Evolutionary conservation across 2,113 vertebrate genomes (phyloP).

Genomic region (Amazona guildingii): DNA sequence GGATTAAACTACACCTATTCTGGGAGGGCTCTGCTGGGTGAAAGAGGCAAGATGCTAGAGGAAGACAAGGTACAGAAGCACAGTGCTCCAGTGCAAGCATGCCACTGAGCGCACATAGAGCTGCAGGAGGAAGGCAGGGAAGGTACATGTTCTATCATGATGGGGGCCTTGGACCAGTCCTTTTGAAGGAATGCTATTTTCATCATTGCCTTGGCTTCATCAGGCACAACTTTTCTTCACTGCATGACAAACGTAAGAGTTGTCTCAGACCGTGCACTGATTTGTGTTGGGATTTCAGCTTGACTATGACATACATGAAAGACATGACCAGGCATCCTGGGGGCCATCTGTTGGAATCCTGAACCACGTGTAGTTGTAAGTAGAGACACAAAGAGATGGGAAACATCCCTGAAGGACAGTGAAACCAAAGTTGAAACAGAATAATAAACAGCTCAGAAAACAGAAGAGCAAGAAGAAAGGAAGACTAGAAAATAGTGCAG

Average conservation of each 20-base stretch:
- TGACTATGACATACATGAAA: background rate
- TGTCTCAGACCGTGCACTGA: background rate
- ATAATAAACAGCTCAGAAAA: background rate
- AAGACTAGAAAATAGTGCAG: background rate
- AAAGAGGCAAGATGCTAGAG: background rate
- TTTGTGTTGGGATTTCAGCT: background rate
- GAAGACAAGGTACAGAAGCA: background rate
- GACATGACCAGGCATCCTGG: background rate
- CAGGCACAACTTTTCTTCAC: background rate
- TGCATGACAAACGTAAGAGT: background rate
- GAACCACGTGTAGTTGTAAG: background rate
- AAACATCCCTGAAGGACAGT: background rate
- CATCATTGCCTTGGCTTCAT: background rate
- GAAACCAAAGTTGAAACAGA: background rate
- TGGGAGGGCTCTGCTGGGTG: background rate
- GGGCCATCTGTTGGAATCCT: background rate
- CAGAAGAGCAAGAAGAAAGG: background rate
- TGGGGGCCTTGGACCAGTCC: background rate
- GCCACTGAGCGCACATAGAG: background rate
- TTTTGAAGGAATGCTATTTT: background rate
- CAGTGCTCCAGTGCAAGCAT: background rate
- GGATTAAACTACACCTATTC: background rate
- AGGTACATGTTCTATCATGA: fast-evolving
- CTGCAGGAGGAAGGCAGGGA: background rate
- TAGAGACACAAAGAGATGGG: background rate